Evolutionary conservation across 2,888 invertebrate genomes (phyloP).

Genomic region (Amiota communis): DNA sequence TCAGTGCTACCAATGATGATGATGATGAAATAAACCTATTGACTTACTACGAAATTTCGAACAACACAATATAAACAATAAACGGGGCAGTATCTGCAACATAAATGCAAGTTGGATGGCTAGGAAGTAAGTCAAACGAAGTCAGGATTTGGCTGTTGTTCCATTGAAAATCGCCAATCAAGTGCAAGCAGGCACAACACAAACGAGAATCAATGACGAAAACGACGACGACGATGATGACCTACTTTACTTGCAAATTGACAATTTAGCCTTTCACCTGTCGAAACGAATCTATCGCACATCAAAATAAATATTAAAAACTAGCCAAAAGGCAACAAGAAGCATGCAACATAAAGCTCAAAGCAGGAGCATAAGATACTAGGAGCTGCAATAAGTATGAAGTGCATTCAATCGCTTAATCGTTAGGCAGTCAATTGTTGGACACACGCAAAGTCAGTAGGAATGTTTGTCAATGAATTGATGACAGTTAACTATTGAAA

Average conservation of each 20-base stretch:
- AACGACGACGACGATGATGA: constrained; percentile 23
- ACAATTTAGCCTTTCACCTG: constrained; percentile 73
- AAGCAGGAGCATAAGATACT: neutral
- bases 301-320: constrained; percentile 68
- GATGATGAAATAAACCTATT: constrained; percentile 2
- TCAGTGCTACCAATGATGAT: neutral
- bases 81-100: neutral
- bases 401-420: no score
- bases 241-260: constrained; percentile 64
- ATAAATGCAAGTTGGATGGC: neutral
- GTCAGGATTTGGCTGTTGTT: neutral
- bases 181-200: neutral
- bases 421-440: constrained; percentile 49
- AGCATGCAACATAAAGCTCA: neutral
- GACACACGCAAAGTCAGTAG: constrained; percentile 40
- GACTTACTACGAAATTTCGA: constrained; percentile 8
- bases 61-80: constrained; percentile 6
- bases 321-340: constrained; percentile 32
- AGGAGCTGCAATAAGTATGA: no score
- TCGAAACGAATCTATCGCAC: constrained; percentile 70
- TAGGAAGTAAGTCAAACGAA: neutral
- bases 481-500: no score
- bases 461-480: no score
- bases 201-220: constrained; percentile 13
- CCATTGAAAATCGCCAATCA: constrained; percentile 29